Percentiles rank a stretch among this genome's conserved stretches.
These are phyloP conservation scores for Percopsis transmontana DNA, from an alignment of 2,113 vertebrate species.

Conservation along the genomic window DNA sequence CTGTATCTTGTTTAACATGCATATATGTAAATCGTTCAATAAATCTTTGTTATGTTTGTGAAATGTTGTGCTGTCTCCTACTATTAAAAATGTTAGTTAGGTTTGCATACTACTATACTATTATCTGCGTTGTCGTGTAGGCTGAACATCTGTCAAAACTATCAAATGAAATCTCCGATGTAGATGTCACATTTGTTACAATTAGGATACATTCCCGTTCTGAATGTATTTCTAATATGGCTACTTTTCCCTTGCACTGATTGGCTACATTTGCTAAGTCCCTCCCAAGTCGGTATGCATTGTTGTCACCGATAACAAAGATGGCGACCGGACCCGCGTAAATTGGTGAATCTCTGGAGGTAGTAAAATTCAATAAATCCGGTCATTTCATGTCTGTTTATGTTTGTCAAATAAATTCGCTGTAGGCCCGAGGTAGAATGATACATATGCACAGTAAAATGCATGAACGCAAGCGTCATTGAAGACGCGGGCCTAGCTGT, in stretches of 20 bases:
- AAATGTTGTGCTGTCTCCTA: neutral
- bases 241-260: slow-evolving; percentile 31
- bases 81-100: too few relatives aligned
- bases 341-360: slow-evolving; percentile 66
- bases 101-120: too few relatives aligned
- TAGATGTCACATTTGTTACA: neutral
- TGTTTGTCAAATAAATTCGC: neutral
- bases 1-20: neutral
- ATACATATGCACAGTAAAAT: slow-evolving; percentile 2
- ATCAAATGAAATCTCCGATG: neutral
- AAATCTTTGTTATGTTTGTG: slow-evolving; percentile 12
- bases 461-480: neutral
- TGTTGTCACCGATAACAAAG: slow-evolving; percentile 74
- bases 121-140: too few relatives aligned
- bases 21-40: slow-evolving; percentile 24
- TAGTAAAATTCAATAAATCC: slow-evolving; percentile 53
- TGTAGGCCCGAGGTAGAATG: neutral
- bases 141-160: too few relatives aligned
- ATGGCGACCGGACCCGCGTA: slow-evolving; percentile 79
- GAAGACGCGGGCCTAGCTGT: slow-evolving; percentile 49
- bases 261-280: slow-evolving; percentile 51
- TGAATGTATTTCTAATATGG: slow-evolving; percentile 23
- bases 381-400: neutral
- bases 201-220: too few relatives aligned
- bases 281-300: slow-evolving; percentile 60